Conservation (phyloP, 2,888 invertebrate species). For the Tinea semifulvella region DNA sequence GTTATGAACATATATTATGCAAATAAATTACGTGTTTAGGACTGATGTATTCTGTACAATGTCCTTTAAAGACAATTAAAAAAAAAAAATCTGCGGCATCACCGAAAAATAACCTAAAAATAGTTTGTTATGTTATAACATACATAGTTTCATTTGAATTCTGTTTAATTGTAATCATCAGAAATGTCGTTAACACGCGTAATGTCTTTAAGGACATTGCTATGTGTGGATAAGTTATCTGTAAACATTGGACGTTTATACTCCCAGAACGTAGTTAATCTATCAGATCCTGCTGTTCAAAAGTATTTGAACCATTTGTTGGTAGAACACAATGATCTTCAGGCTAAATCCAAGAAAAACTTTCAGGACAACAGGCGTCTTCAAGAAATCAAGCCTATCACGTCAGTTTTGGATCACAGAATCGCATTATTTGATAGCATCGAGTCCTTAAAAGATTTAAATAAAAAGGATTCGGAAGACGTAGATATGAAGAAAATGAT, state of each 20-base stretch:
- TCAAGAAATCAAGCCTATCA: conserved; percentile 63
- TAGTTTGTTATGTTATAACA: too few species aligned
- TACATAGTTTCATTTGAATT: too few species aligned
- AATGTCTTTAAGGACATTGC: background rate
- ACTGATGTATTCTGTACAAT: too few species aligned
- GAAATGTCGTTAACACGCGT: background rate
- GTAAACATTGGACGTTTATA: conserved; percentile 19
- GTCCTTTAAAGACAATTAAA: too few species aligned
- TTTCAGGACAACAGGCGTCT: conserved; percentile 38
- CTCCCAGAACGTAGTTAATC: conserved; percentile 40
- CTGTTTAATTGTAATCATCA: background rate
- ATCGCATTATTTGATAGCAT: conserved; percentile 68
- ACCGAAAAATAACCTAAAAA: too few species aligned
- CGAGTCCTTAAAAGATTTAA: conserved; percentile 69
- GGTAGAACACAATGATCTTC: conserved; percentile 61
- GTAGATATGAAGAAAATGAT: conserved; percentile 72
- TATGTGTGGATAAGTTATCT: background rate
- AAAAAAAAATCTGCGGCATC: too few species aligned
- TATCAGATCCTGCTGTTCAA: conserved; percentile 54
- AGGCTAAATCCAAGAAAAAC: conserved; percentile 33
- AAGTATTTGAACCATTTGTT: conserved; percentile 60
- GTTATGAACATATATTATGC: too few species aligned
- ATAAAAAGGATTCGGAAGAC: conserved; percentile 65
- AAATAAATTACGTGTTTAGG: too few species aligned
- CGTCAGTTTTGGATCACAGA: conserved; percentile 67